These are phyloP conservation scores for Cryptoblepharus egeriae DNA, from an alignment of 2,797 vertebrate genomes.

Conservation along the genomic window DNA sequence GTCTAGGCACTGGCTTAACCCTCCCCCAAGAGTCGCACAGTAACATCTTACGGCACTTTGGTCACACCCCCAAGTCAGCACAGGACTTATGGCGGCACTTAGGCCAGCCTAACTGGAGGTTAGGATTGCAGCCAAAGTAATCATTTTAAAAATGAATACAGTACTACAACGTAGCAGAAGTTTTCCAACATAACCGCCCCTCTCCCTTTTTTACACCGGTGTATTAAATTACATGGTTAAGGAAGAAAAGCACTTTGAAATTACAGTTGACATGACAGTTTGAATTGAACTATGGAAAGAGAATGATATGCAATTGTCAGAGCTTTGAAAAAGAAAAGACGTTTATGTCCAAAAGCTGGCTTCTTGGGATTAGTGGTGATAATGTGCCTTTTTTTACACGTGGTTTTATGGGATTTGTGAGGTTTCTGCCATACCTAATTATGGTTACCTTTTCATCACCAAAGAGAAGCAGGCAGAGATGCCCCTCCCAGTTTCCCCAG, in stretches of 20 bases:
- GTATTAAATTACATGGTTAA: background rate
- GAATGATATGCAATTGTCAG: conserved; percentile 16
- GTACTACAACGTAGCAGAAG: background rate
- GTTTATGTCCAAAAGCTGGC: conserved; percentile 34
- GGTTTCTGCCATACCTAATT: conserved; percentile 37
- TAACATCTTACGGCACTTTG: no score
- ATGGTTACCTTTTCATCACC: conserved; percentile 16
- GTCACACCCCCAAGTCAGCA: no score
- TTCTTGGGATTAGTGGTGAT: conserved; percentile 33
- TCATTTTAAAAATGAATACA: background rate
- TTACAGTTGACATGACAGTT: background rate
- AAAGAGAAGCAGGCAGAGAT: background rate
- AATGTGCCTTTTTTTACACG: conserved; percentile 20
- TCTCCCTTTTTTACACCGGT: background rate
- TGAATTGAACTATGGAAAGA: background rate
- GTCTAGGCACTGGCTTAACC: no score
- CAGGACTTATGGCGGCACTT: no score
- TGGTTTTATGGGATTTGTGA: conserved; percentile 17
- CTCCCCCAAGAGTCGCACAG: no score
- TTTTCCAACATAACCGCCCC: conserved; percentile 3
- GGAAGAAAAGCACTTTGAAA: conserved; percentile 13
- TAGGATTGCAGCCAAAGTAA: no score
- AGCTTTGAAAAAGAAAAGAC: conserved; percentile 30
- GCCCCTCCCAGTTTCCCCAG: conserved; percentile 1
- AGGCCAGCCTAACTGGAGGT: no score